These are phyloP conservation scores for Mormoops blainvillei DNA, from an alignment of 2,113 vertebrate species.

Conservation along the genomic window DNA sequence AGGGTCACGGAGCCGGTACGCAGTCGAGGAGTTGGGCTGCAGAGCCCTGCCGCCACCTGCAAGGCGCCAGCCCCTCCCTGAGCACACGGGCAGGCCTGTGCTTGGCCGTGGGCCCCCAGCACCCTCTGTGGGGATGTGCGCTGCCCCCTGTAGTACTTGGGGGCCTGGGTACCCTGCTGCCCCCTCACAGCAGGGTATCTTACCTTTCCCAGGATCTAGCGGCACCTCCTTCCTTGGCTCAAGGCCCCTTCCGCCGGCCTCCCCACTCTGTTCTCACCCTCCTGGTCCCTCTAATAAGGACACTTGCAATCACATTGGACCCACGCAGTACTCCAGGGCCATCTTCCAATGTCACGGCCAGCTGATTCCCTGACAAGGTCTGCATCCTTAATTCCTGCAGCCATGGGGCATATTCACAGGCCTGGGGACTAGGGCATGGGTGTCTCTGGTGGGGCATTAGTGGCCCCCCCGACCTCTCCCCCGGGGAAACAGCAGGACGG, in stretches of 20 bases:
- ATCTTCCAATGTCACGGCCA: background rate
- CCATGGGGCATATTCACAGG: rapidly evolving
- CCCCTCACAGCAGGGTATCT: background rate
- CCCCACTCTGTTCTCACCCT: rapidly evolving
- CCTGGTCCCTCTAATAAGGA: background rate
- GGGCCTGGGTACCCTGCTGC: background rate
- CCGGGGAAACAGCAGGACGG: rapidly evolving
- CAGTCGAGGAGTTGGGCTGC: background rate
- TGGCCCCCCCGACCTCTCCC: rapidly evolving
- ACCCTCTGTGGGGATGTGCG: rapidly evolving
- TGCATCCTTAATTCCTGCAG: rapidly evolving
- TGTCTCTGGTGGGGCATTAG: rapidly evolving
- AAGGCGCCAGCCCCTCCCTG: background rate
- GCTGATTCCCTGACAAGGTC: rapidly evolving
- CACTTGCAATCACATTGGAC: rapidly evolving
- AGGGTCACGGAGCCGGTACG: background rate
- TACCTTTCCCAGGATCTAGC: background rate
- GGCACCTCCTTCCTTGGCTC: background rate
- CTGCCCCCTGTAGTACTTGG: background rate
- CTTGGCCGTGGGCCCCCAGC: rapidly evolving
- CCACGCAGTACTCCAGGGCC: rapidly evolving
- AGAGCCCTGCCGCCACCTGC: no score
- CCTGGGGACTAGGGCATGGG: rapidly evolving
- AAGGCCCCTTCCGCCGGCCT: rapidly evolving
- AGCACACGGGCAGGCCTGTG: background rate